A percentile compares a stretch with the other conserved stretches of the same genome.
Evolutionary conservation across 2,888 invertebrate genomes (phyloP).

Genomic region (Machimus rusticus): DNA sequence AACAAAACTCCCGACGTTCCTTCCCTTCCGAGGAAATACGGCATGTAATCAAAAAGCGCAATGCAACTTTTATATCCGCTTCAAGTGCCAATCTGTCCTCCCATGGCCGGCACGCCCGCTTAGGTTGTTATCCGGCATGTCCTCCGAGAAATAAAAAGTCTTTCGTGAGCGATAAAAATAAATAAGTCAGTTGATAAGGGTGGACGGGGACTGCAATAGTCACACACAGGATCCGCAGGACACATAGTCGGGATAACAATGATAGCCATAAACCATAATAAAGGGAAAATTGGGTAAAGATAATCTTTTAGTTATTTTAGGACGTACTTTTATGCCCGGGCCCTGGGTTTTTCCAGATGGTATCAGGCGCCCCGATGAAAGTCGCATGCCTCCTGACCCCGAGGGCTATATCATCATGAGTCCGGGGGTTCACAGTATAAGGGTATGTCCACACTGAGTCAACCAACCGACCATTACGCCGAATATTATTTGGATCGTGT

Average conservation of each 20-base stretch:
- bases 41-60: neutral
- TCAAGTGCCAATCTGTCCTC: neutral
- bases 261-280: slow-evolving; percentile 35
- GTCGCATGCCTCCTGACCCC: neutral
- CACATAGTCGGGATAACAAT: slow-evolving; percentile 20
- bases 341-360: slow-evolving; percentile 7
- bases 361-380: slow-evolving; percentile 21
- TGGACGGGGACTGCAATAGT: slow-evolving; percentile 5
- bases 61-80: neutral
- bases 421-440: neutral
- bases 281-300: slow-evolving; percentile 38
- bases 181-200: slow-evolving; percentile 37
- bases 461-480: neutral
- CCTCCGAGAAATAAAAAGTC: neutral
- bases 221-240: neutral
- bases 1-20: neutral
- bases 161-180: slow-evolving; percentile 36
- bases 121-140: neutral
- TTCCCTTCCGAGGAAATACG: neutral
- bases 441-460: neutral
- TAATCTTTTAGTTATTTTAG: slow-evolving; percentile 38
- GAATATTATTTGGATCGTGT: slow-evolving; percentile 27
- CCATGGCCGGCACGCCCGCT: neutral
- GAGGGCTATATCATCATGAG: neutral
- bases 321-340: slow-evolving; percentile 1